Evolutionary conservation across 2,113 vertebrate genomes (phyloP), one percentile per base, ranked within the genome.

Genomic region (Piaya cayana): DNA sequence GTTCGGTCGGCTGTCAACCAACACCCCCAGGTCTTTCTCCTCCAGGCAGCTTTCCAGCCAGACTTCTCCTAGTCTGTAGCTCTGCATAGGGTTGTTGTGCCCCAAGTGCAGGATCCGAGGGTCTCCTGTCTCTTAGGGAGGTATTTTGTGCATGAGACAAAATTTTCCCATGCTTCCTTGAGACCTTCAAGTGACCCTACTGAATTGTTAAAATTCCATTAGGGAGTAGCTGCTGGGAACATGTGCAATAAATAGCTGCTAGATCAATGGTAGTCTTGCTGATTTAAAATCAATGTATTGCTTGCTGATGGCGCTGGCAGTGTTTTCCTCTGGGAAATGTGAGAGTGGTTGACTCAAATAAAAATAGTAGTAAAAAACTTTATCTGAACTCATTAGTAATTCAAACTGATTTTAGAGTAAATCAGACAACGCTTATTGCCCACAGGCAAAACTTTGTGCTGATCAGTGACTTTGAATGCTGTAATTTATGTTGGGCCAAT

Each of bases 191-290:
- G 29, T 2, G 42, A 96, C 88, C 82, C 39, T 65, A 62, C 36
- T 71, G 90, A 95, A 96, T 75, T 94, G 88, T 86, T 94, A 88
- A 96, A 94, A 88, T 91, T 88, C 92, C 82, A 92, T 96, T 92
- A 92, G 86, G 64, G 92, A 88, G 82, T 63, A 22, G 90, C 62
- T 96, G 90, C 77, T 86, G 93, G 92, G 72, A 92, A 94, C 62
- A 42, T 88, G 43, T 50, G 95, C 93, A 97, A 90, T 96, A 96
- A 94, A 96, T 88, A 93, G 88, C 96, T 94, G 49, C 88, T 88
- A 94, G 88, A 96, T 96, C 96, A 95, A 96, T 95, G 86, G 49
- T 65, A 86, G 69, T 86, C 86, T 90, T 71, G 74, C 49, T 90
- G 92, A 90, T 96, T 93, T 75, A 93, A 93, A 94, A 94, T 95